phyloP scores from a whole-genome alignment of 2,113 vertebrate genomes.

The Mugil cephalus region DNA sequence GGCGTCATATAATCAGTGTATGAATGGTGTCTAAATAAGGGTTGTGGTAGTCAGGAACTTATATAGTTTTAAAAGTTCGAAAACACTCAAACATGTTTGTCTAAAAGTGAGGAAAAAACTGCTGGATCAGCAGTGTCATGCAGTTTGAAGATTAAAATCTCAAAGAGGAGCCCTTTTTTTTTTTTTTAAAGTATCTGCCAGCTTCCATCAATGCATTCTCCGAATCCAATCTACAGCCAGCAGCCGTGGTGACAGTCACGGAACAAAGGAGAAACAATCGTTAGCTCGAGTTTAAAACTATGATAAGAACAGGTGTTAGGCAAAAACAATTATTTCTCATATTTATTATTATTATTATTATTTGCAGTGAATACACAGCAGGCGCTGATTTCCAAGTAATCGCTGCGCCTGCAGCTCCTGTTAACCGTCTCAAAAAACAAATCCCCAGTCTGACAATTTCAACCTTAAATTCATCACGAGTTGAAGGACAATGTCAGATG shows the following conservation, averaged over 20 bases:
- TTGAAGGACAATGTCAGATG: conserved; percentile 79
- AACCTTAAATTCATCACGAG: conserved; percentile 68
- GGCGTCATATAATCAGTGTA: conserved; percentile 25
- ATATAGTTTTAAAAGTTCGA: conserved; percentile 35
- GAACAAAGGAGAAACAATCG: conserved; percentile 57
- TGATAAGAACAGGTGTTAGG: conserved; percentile 36
- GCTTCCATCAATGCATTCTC: conserved; percentile 59
- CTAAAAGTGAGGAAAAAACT: conserved; percentile 39
- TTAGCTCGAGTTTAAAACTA: conserved; percentile 38
- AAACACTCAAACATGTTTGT: conserved; percentile 53
- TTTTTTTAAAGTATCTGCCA: conserved; percentile 59
- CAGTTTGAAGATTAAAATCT: conserved; percentile 67
- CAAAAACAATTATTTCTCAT: conserved; percentile 47
- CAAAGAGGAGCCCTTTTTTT: conserved; percentile 47
- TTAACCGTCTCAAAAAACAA: conserved; percentile 36
- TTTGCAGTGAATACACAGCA: conserved; percentile 20
- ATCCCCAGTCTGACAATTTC: conserved; percentile 51
- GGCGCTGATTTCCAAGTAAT: conserved; percentile 30
- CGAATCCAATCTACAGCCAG: conserved; percentile 61
- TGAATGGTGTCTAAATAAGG: conserved; percentile 6
- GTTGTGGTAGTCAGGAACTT: neutral
- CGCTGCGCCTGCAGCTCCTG: conserved; percentile 16
- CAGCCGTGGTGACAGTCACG: conserved; percentile 59
- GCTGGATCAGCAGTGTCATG: conserved; percentile 63
- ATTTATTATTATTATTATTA: conserved; percentile 13